Conservation (phyloP, 2,113 vertebrate species). For the Pedetes capensis region DNA sequence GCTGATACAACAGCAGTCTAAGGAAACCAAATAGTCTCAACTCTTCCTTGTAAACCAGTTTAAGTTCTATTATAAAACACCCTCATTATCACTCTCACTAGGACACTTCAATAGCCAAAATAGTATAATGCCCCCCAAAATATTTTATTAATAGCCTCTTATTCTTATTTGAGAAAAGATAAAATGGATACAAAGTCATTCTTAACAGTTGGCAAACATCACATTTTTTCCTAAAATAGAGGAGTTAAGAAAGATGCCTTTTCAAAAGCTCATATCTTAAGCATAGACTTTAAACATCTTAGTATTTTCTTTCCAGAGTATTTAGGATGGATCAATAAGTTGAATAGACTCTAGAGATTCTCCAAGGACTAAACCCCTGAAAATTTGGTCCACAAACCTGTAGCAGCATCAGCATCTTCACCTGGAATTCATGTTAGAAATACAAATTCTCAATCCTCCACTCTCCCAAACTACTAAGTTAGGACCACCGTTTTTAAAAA, state of each 20-base stretch:
- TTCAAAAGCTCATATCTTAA: constrained; percentile 10
- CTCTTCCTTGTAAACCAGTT: neutral
- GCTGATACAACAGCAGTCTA: neutral
- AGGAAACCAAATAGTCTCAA: neutral
- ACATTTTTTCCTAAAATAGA: neutral
- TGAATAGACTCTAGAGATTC: neutral
- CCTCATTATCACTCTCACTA: neutral
- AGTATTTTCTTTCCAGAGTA: neutral
- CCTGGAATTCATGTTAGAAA: neutral
- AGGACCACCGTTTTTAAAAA: neutral
- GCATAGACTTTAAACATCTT: too few species aligned
- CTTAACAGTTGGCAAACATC: neutral
- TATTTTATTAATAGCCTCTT: neutral
- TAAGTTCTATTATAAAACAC: neutral
- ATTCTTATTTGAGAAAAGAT: neutral
- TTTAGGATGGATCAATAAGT: neutral
- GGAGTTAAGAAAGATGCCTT: neutral
- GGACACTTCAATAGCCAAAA: neutral
- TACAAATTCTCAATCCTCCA: neutral
- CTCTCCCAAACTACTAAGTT: neutral
- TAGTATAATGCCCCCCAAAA: neutral
- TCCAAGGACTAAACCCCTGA: neutral
- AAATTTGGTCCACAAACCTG: neutral
- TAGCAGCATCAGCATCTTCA: neutral
- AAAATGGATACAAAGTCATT: neutral